phyloP scores from a whole-genome alignment of 1,140 invertebrate species.

The Orchesella cincta region DNA sequence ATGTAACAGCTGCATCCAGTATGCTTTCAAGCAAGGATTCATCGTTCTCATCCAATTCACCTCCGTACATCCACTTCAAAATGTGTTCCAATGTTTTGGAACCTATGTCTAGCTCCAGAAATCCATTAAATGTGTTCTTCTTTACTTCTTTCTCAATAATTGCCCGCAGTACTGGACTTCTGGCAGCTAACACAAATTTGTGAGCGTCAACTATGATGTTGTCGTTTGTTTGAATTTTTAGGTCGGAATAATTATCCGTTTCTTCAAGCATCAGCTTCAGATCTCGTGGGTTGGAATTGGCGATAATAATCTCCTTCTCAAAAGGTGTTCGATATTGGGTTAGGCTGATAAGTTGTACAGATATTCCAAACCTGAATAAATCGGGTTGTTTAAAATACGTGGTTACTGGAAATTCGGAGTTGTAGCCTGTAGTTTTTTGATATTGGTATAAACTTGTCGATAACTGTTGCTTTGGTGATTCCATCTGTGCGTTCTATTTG shows the following conservation, averaged over 20 bases:
- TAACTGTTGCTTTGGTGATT: too few relatives aligned
- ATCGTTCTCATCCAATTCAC: not conserved
- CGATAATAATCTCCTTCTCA: too few relatives aligned
- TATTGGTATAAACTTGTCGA: too few relatives aligned
- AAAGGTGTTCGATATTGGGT: too few relatives aligned
- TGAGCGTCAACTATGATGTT: not conserved
- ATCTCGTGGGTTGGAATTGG: too few relatives aligned
- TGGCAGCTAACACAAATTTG: not conserved
- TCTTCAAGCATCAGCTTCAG: too few relatives aligned
- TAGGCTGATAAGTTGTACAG: too few relatives aligned
- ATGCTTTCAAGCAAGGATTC: not conserved
- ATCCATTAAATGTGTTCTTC: not conserved
- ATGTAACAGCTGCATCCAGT: not conserved
- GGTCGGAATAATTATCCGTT: not conserved
- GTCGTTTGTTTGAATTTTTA: not conserved
- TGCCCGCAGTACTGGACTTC: not conserved
- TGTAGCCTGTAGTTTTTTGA: too few relatives aligned
- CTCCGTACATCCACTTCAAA: not conserved
- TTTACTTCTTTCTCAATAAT: not conserved
- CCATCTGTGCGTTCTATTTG: too few relatives aligned
- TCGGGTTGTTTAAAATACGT: too few relatives aligned
- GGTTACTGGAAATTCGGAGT: too few relatives aligned
- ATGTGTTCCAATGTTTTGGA: not conserved
- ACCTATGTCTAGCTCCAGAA: not conserved
- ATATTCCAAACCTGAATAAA: too few relatives aligned